These are phyloP conservation scores for Sinosuthora webbiana DNA, from an alignment of 2,113 vertebrate species.

Conservation along the genomic window DNA sequence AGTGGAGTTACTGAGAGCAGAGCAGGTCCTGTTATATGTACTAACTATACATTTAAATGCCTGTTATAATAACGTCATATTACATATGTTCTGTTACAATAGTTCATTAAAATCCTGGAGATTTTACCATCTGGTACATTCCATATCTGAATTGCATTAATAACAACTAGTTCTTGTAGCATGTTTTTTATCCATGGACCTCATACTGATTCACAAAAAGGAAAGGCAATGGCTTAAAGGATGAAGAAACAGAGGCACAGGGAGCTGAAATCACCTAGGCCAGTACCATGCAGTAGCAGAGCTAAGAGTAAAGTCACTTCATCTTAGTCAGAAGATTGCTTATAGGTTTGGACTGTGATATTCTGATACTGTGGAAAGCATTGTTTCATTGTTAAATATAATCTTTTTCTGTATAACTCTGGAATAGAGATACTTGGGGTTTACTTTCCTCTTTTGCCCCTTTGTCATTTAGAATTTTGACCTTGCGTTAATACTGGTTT, in stretches of 20 bases:
- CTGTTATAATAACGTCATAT: conserved; percentile 67
- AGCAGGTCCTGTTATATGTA: conserved; percentile 55
- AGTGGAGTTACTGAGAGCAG: conserved; percentile 56
- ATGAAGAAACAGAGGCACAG: background rate
- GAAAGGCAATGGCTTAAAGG: background rate
- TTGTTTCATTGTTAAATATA: background rate
- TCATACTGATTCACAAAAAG: conserved; percentile 45
- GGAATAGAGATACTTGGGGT: background rate
- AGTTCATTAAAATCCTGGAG: conserved; percentile 67
- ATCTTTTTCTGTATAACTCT: background rate
- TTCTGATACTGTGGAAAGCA: background rate
- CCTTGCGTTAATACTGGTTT: background rate
- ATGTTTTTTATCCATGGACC: conserved; percentile 35
- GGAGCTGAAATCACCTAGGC: background rate
- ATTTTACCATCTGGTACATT: conserved; percentile 64
- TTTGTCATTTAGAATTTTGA: background rate
- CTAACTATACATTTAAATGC: conserved; percentile 68
- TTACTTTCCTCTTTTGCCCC: background rate
- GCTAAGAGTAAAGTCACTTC: background rate
- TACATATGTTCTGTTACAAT: conserved; percentile 71
- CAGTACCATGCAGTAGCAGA: background rate
- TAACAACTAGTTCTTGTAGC: conserved; percentile 47
- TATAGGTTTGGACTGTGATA: background rate
- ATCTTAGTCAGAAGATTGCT: background rate
- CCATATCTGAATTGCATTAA: conserved; percentile 61